Evolutionary conservation across 1,140 invertebrate genomes (phyloP), one percentile per base, ranked within the genome.

Genomic region (Bradysia coprophila): DNA sequence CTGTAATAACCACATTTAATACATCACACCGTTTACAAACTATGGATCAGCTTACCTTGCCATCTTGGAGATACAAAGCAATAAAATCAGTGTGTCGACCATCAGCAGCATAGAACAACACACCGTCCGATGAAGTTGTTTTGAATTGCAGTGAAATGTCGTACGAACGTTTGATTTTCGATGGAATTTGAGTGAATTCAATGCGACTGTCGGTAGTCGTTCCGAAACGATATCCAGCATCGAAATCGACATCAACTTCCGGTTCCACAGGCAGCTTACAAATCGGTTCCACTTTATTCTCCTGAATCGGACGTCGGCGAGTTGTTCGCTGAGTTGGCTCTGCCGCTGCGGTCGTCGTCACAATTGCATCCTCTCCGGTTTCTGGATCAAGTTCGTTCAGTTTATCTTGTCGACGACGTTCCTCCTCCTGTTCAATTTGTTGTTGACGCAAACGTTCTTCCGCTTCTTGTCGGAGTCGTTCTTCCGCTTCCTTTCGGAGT

Each of bases 61-160:
- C 89, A 32, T 84, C 71, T 37, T 74, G 68, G 54, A 98, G 65
- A 51, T 80, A 89, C 1, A 96, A 53, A 6, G 81, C 76, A 3
- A 94, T 68, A 52, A 82, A 84, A 54, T 95, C 82, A 21, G 65
- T 65, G 15, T 81, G 76, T 6, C 63, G 59, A 37, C 60, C 57
- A 45, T 83, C 75, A 0, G 76, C 62, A 1, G 78, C 75, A 58
- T 92, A 96, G 58, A 96, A 84, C 1, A 78, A 56, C 2, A 95
- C 68, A 33, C 94, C 93, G 49, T 88, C 73, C 1, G 68, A 56
- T 38, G 73, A 67, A 24, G 65, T 69, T 0, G 92, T 94, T 48
- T 81, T 81, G 56, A 98, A 77, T 18, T 83, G 74, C 10, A 96
- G 65, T 13, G 76, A 75, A 48, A 94, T 78, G 38, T 80, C 76